Percentiles rank a stretch among this genome's conserved stretches.
Evolutionary conservation across 2,797 vertebrate genomes (phyloP).

Genomic region (Acridotheres tristis): DNA sequence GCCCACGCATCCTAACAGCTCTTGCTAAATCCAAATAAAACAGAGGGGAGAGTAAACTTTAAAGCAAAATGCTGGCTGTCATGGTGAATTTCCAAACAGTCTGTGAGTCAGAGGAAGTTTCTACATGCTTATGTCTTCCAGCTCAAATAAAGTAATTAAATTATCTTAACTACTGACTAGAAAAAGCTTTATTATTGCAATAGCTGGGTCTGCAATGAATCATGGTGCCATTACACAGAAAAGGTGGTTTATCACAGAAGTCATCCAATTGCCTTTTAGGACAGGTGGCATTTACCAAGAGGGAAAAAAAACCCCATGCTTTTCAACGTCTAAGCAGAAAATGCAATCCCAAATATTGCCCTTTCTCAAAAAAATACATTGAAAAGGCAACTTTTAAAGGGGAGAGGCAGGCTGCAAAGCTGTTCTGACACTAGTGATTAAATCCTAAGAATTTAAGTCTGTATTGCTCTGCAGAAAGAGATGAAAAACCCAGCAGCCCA

Average conservation of each 20-base stretch:
- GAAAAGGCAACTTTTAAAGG: not conserved
- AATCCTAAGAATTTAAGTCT: not conserved
- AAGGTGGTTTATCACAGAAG: constrained; percentile 57
- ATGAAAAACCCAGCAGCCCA: not conserved
- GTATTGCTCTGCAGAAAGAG: not conserved
- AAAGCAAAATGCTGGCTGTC: not conserved
- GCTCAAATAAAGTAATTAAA: constrained; percentile 65
- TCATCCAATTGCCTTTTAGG: constrained; percentile 24
- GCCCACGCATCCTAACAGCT: not conserved
- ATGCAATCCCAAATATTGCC: not conserved
- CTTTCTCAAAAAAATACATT: not conserved
- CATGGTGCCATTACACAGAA: not conserved
- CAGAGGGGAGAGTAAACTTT: not conserved
- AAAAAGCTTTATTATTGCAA: constrained; percentile 49
- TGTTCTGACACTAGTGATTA: not conserved
- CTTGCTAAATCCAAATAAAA: not conserved
- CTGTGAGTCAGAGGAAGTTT: constrained; percentile 52
- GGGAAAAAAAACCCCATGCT: not conserved
- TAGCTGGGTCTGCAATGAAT: constrained; percentile 57
- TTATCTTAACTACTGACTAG: constrained; percentile 41
- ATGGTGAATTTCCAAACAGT: constrained; percentile 50
- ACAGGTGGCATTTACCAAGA: constrained; percentile 30
- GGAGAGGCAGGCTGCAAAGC: not conserved
- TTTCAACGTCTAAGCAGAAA: not conserved
- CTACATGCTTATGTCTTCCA: constrained; percentile 36